Conservation (phyloP, 2,797 vertebrate genomes). For the Lindbergichthys nudifrons region DNA sequence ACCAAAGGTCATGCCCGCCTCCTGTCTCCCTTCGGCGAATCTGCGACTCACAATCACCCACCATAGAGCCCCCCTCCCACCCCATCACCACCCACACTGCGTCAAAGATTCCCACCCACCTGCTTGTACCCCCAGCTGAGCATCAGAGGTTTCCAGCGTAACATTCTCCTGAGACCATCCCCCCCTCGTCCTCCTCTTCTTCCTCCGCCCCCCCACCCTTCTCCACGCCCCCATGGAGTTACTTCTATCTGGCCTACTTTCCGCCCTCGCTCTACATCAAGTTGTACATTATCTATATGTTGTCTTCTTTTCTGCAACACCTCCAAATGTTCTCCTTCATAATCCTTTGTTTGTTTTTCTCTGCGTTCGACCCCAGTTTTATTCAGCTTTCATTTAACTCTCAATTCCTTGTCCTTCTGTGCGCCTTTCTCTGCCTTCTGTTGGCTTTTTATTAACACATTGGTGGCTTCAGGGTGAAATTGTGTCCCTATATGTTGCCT, state of each 20-base stretch:
- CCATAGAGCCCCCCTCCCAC: slow-evolving; percentile 6
- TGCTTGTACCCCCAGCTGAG: slow-evolving; percentile 77
- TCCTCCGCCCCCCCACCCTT: slow-evolving; percentile 48
- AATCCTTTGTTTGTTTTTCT: slow-evolving; percentile 49
- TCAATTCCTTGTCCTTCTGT: slow-evolving; percentile 25
- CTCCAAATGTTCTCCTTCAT: slow-evolving; percentile 54
- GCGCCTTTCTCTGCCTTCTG: slow-evolving; percentile 19
- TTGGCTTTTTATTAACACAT: slow-evolving; percentile 50
- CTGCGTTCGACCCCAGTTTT: slow-evolving; percentile 36
- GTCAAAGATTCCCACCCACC: slow-evolving; percentile 75
- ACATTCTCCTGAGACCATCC: slow-evolving; percentile 63
- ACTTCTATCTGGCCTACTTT: slow-evolving; percentile 86
- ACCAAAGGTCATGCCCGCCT: slow-evolving; percentile 71
- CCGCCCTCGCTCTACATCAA: slow-evolving; percentile 70
- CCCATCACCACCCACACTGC: slow-evolving; percentile 65
- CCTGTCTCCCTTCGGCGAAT: slow-evolving; percentile 46
- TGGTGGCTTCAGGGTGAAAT: slow-evolving; percentile 51
- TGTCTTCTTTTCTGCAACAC: slow-evolving; percentile 59
- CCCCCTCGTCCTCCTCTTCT: slow-evolving; percentile 8
- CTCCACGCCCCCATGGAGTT: slow-evolving; percentile 75
- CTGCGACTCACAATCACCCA: slow-evolving; percentile 21
- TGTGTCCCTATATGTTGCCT: slow-evolving; percentile 58
- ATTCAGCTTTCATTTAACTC: slow-evolving; percentile 45
- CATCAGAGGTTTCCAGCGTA: slow-evolving; percentile 71
- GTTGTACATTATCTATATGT: slow-evolving; percentile 68